Evolutionary conservation across 2,113 vertebrate species (phyloP).

Genomic region (Loxodonta africana): DNA sequence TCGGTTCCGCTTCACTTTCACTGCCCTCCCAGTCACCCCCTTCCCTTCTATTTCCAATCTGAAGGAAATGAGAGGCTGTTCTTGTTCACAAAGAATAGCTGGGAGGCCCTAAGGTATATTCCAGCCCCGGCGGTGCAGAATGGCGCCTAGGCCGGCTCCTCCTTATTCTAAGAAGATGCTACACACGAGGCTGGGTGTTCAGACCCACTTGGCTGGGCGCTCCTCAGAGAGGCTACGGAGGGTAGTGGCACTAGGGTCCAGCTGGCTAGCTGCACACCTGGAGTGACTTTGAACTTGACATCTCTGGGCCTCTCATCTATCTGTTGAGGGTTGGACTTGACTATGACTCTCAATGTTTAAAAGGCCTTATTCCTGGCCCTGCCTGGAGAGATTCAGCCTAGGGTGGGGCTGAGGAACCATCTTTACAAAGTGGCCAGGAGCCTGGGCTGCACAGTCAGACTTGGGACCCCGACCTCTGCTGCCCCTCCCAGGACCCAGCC

Average conservation of each 20-base stretch:
- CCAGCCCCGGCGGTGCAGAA: neutral
- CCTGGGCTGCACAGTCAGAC: neutral
- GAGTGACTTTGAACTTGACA: neutral
- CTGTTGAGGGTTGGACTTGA: neutral
- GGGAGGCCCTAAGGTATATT: neutral
- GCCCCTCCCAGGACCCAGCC: neutral
- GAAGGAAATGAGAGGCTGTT: neutral
- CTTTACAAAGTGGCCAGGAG: neutral
- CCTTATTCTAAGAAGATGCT: neutral
- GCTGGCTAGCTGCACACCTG: rapidly evolving
- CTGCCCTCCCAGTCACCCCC: neutral
- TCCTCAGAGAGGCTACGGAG: neutral
- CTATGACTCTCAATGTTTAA: neutral
- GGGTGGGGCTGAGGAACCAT: neutral
- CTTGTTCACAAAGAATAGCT: neutral
- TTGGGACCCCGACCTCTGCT: neutral
- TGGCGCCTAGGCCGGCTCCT: neutral
- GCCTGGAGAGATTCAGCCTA: neutral
- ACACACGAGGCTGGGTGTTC: neutral
- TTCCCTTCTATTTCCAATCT: neutral
- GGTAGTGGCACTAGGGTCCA: neutral
- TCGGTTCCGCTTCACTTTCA: neutral
- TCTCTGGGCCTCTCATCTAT: neutral
- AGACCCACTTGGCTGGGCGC: neutral
- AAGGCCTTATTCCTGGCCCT: neutral